A percentile compares a stretch with the other conserved stretches of the same genome.
Conservation (phyloP, 2,797 vertebrate species). For the Anabas testudineus region DNA sequence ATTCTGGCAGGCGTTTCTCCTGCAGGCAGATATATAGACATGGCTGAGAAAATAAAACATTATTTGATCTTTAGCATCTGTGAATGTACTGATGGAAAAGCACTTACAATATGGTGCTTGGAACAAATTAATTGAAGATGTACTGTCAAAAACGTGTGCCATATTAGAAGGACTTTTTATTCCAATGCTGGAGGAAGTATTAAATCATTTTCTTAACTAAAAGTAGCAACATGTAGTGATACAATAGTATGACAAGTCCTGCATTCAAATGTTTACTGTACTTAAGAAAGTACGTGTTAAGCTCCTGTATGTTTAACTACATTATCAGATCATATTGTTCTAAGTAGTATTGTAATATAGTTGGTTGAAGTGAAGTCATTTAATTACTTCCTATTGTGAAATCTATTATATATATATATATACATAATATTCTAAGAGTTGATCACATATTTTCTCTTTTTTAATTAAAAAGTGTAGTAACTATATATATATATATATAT, state of each 20-base stretch:
- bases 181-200: background rate
- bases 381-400: background rate
- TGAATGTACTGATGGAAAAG: conserved; percentile 28
- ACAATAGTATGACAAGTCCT: background rate
- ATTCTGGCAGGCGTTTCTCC: conserved; percentile 34
- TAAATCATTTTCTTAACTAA: background rate
- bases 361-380: background rate
- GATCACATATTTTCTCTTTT: background rate
- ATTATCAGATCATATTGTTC: background rate
- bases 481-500: no score
- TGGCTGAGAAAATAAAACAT: conserved; percentile 44
- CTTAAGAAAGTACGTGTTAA: background rate
- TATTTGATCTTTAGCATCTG: conserved; percentile 57
- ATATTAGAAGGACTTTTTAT: background rate
- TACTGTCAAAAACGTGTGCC: conserved; percentile 12
- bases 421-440: background rate
- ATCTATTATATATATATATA: background rate
- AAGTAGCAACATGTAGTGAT: background rate
- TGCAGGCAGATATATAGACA: conserved; percentile 28
- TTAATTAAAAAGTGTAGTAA: background rate
- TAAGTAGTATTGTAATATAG: background rate
- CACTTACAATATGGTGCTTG: conserved; percentile 27
- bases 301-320: background rate
- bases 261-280: background rate
- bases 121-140: conserved; percentile 23